Conservation (phyloP, 2,113 vertebrate genomes). For the Rhinolophus sinicus region DNA sequence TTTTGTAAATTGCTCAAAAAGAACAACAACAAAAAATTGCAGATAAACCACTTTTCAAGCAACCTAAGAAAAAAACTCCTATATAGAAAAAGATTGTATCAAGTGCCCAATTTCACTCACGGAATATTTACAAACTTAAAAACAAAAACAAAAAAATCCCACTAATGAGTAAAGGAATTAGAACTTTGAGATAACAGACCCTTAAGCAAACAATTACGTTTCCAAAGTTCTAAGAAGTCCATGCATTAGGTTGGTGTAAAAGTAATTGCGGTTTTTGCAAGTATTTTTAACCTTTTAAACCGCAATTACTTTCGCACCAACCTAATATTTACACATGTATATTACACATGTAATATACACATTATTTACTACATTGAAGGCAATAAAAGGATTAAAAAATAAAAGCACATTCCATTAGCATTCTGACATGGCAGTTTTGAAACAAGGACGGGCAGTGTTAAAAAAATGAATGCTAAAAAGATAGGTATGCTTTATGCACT, state of each 20-base stretch:
- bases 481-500: not conserved
- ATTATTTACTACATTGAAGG: not conserved
- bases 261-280: too few species aligned
- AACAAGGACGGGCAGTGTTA: not conserved
- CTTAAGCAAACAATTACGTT: not conserved
- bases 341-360: too few species aligned
- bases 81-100: not conserved
- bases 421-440: not conserved
- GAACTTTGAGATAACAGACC: not conserved
- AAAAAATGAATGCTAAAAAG: not conserved
- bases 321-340: not conserved
- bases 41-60: not conserved
- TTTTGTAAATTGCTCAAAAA: not conserved
- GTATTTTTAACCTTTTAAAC: too few species aligned
- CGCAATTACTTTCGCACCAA: too few species aligned
- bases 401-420: slow-evolving; percentile 16
- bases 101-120: slow-evolving; percentile 18
- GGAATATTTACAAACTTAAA: slow-evolving; percentile 9
- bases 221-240: slow-evolving; percentile 3
- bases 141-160: not conserved
- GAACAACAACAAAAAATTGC: not conserved
- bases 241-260: not conserved
- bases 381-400: slow-evolving; percentile 14
- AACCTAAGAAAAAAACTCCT: not conserved
- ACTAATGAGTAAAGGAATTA: not conserved